These are phyloP conservation scores for Manis javanica DNA, from an alignment of 2,797 vertebrate species.

Conservation along the genomic window DNA sequence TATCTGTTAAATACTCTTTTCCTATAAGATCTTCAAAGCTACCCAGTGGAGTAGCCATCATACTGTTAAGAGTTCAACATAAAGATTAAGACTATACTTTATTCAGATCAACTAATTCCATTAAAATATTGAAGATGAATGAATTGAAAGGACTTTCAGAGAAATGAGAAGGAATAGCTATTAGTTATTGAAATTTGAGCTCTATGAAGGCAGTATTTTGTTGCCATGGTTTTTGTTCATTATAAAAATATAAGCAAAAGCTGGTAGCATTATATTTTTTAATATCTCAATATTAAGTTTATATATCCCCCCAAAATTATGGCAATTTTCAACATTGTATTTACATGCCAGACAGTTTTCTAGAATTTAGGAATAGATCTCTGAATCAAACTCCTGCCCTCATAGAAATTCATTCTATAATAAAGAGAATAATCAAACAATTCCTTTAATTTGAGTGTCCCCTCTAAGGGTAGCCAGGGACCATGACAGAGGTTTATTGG, in stretches of 20 bases:
- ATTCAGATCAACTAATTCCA: background rate
- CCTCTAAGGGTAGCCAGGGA: background rate
- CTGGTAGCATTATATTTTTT: background rate
- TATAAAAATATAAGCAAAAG: background rate
- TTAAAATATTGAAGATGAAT: constrained; percentile 51
- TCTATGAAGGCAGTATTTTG: background rate
- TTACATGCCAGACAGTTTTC: background rate
- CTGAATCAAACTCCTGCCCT: background rate
- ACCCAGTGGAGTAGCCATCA: background rate
- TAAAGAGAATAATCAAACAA: background rate
- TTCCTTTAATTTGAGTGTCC: background rate
- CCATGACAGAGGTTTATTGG: background rate
- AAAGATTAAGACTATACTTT: constrained; percentile 44
- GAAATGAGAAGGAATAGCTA: background rate
- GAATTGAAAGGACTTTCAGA: background rate
- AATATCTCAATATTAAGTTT: background rate
- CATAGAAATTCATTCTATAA: background rate
- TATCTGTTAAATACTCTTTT: constrained; percentile 52
- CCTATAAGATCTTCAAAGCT: background rate
- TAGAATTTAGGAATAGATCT: background rate
- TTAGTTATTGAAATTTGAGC: background rate
- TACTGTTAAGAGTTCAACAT: background rate
- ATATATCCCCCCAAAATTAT: background rate
- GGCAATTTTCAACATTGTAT: background rate
- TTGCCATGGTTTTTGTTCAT: background rate